These are phyloP conservation scores for Thinocorus orbignyianus DNA, from an alignment of 2,113 vertebrate species.

Conservation along the genomic window DNA sequence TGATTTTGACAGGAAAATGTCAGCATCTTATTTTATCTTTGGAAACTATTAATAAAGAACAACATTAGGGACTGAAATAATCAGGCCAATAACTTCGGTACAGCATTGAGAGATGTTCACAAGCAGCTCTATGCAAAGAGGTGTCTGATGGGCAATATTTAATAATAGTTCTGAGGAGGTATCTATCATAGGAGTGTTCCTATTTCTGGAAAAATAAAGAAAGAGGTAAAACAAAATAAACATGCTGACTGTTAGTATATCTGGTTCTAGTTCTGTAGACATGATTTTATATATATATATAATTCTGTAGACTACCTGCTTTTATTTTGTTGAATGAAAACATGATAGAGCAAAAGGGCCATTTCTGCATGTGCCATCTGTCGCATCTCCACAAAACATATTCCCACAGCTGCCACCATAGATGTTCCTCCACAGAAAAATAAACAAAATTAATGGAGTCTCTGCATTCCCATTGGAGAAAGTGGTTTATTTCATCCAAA, in stretches of 20 bases:
- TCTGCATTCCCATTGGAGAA: not conserved
- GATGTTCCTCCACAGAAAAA: not conserved
- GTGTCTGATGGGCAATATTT: not conserved
- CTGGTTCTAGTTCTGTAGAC: not conserved
- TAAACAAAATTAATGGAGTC: not conserved
- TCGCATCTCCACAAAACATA: not conserved
- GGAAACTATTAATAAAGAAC: not conserved
- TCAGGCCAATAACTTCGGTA: not conserved
- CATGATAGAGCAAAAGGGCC: not conserved
- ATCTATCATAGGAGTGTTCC: not conserved
- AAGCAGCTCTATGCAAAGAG: not conserved
- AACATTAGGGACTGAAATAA: not conserved
- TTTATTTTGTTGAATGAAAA: not conserved
- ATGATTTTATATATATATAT: not conserved
- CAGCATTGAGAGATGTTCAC: not conserved
- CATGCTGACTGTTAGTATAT: not conserved
- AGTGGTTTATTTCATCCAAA: constrained; percentile 6
- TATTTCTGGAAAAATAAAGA: not conserved
- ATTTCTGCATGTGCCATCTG: constrained; percentile 24
- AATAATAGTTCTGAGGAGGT: not conserved
- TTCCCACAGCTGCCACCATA: constrained; percentile 14
- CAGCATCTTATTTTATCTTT: not conserved
- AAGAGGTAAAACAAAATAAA: not conserved
- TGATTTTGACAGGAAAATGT: not conserved
- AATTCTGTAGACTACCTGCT: not conserved